phyloP scores from a whole-genome alignment of 2,113 vertebrate species.

The Apteryx owenii region DNA sequence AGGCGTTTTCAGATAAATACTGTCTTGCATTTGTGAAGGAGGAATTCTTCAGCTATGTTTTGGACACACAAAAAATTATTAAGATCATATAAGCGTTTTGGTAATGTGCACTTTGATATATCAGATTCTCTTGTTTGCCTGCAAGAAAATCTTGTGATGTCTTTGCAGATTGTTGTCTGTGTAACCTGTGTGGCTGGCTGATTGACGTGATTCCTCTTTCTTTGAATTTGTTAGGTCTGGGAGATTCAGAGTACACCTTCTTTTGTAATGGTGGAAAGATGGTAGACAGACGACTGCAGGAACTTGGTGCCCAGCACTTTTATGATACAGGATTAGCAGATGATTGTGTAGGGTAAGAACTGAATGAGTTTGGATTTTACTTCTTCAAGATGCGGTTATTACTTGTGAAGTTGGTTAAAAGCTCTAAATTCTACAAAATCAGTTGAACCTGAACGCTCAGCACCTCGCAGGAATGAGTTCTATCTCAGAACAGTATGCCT shows the following conservation, averaged over 20 bases:
- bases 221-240: constrained; percentile 83
- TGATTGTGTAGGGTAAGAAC: constrained; percentile 91
- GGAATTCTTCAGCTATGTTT: not conserved
- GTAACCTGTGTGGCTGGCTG: not conserved
- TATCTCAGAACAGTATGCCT: not conserved
- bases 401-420: not conserved
- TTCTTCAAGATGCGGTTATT: not conserved
- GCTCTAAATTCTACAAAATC: not conserved
- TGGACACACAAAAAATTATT: not conserved
- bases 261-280: constrained; percentile 99
- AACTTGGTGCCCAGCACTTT: constrained; percentile 91
- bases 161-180: not conserved
- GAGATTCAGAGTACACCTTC: constrained; percentile 93
- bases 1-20: not conserved
- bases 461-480: not conserved
- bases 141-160: not conserved
- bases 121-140: not conserved
- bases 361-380: not conserved
- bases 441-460: not conserved
- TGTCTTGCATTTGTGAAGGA: not conserved
- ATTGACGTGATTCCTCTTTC: not conserved
- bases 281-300: constrained; percentile 86
- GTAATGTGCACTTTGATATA: not conserved
- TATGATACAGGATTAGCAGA: constrained; percentile 92
- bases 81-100: not conserved